Base-by-base conservation (phyloP, 2,888 invertebrate species). In the Polymixis flavicincta region DNA sequence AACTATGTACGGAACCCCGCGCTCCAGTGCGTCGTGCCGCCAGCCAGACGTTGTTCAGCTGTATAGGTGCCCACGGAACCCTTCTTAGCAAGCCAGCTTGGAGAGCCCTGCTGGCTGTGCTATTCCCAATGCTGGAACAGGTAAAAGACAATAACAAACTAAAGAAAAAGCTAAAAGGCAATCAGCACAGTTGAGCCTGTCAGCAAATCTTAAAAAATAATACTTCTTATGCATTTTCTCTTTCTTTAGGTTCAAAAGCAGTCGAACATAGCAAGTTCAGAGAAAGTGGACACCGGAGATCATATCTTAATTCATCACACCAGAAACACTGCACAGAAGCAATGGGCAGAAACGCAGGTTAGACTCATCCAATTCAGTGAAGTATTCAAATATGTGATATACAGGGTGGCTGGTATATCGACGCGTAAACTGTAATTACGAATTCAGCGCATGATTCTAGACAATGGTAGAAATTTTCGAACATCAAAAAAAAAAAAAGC, bases 241-340 rank as follows among this genome's bases (percentile, higher is more conserved):
- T 55, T 0, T 0, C 0, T 82, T 2, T n/a, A 98, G 97, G 99
- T 99, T 1, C 97, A 98, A 88, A 97, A 97, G 85, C 96, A 97
- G 61, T 98, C 98, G 0, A 97, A 97, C 86, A 97, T 97, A 50
- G 98, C 98, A 0, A 98, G 98, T 85, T 97, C 97, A 25, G 98
- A 98, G 89, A 98, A 98, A 92, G 99, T 99, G 66, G 99, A 99
- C 90, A 98, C 98, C 0, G 99, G 98, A 63, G 99, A 98, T 76
- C 99, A 99, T 91, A 99, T 99, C 86, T 97, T 99, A 9, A 99
- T 99, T 89, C 99, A 99, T 94, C 99, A 99, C 95, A 99, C 99
- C 1, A 97, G 99, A 76, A 99, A 99, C 94, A 99, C 99, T 0
- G 99, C 99, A 66, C 99, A 99, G 94, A 99, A 99, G 90, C 99